These are phyloP conservation scores for Stenotaenia linearis DNA, from an alignment of 2,888 invertebrate genomes.

Conservation along the genomic window DNA sequence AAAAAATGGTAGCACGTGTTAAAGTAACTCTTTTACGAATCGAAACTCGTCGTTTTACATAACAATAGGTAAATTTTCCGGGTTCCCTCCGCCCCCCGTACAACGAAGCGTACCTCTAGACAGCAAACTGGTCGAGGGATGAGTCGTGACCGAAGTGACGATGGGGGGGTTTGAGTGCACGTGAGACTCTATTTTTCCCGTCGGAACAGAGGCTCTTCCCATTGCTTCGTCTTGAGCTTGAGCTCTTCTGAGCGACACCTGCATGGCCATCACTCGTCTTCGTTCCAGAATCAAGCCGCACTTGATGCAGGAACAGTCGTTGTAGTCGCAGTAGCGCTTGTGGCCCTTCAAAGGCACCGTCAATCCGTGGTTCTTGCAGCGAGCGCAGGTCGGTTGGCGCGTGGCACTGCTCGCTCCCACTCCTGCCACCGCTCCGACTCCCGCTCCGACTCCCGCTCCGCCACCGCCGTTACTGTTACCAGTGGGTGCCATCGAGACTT, in stretches of 20 bases:
- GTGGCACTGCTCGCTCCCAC: not conserved
- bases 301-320: slow-evolving; percentile 33
- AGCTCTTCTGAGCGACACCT: slow-evolving; percentile 36
- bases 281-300: slow-evolving; percentile 36
- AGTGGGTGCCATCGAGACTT: no score
- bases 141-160: not conserved
- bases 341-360: slow-evolving; percentile 35
- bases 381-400: slow-evolving; percentile 36
- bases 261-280: slow-evolving; percentile 36
- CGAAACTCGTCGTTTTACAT: no score
- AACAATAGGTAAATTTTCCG: no score
- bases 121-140: not conserved
- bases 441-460: not conserved
- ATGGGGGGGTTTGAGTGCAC: no score
- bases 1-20: no score
- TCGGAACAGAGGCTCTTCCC: not conserved
- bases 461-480: no score
- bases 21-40: no score
- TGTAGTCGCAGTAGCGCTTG: slow-evolving; percentile 37
- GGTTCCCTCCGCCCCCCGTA: no score
- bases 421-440: not conserved
- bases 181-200: not conserved
- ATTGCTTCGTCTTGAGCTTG: slow-evolving; percentile 31
- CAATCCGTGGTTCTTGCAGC: slow-evolving; percentile 36
- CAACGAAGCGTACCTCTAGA: no score